phyloP scores from a whole-genome alignment of 2,113 vertebrate species.

The Eclectus roratus region DNA sequence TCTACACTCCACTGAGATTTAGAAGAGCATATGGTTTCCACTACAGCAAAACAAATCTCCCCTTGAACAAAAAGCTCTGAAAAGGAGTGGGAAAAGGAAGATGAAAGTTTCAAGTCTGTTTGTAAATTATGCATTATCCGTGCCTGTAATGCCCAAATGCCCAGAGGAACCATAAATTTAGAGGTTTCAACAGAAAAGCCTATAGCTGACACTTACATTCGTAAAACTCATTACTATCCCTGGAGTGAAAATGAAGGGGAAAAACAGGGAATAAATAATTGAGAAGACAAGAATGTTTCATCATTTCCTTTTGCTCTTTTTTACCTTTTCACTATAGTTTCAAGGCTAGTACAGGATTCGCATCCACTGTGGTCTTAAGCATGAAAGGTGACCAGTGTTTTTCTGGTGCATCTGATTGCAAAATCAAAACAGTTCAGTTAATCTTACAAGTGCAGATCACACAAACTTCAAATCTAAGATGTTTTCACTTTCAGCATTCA shows the following conservation, averaged over 20 bases:
- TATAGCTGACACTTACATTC: slow-evolving; percentile 71
- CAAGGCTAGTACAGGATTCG: slow-evolving; percentile 35
- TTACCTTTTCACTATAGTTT: slow-evolving; percentile 49
- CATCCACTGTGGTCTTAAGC: slow-evolving; percentile 28
- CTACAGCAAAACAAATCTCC: slow-evolving; percentile 69
- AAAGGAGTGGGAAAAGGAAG: slow-evolving; percentile 63
- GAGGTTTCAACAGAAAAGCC: slow-evolving; percentile 65
- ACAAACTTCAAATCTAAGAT: neutral
- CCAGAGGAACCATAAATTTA: slow-evolving; percentile 71
- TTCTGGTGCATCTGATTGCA: neutral
- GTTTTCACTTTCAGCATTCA: neutral
- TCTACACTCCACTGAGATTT: slow-evolving; percentile 13
- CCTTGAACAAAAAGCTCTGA: slow-evolving; percentile 54
- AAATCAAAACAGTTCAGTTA: neutral
- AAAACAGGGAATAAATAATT: slow-evolving; percentile 72
- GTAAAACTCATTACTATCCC: slow-evolving; percentile 72
- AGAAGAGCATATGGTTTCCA: slow-evolving; percentile 49
- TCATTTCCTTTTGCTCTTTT: slow-evolving; percentile 56
- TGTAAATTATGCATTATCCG: slow-evolving; percentile 70
- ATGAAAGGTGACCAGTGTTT: neutral
- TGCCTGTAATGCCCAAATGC: slow-evolving; percentile 60
- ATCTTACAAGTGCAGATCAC: neutral
- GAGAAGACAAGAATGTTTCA: slow-evolving; percentile 63
- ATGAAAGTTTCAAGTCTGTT: slow-evolving; percentile 70
- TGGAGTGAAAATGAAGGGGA: slow-evolving; percentile 52